A percentile compares a stretch with the other conserved stretches of the same genome.
These are phyloP conservation scores for Emydocephalus ijimae DNA, from an alignment of 2,113 vertebrate species.

Conservation along the genomic window DNA sequence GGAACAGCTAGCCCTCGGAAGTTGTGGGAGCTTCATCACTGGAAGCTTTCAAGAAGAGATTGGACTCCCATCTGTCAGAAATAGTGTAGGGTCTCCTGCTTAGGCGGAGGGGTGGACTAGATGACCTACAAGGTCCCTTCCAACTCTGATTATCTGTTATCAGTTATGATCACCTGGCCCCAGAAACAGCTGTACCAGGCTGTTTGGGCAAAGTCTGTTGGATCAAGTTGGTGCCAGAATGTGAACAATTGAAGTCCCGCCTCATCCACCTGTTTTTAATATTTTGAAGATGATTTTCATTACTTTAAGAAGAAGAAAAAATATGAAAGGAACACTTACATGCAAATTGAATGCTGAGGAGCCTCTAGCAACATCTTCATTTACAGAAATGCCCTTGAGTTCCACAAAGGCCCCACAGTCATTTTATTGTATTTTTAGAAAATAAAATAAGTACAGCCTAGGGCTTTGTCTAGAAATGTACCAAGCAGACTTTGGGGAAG, in stretches of 20 bases:
- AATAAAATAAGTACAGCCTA: background rate
- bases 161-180: background rate
- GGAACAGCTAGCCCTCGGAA: no score
- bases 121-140: no score
- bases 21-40: no score
- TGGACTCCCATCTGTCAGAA: no score
- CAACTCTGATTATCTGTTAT: no score
- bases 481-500: background rate
- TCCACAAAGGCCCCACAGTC: background rate
- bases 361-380: background rate
- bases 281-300: background rate
- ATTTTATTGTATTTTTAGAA: background rate
- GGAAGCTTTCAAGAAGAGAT: no score
- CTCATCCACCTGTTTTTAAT: background rate
- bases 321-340: background rate
- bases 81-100: no score
- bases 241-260: background rate
- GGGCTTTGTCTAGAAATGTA: background rate
- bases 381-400: background rate
- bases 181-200: background rate
- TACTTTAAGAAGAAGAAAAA: background rate
- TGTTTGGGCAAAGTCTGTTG: background rate
- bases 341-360: background rate
- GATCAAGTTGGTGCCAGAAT: background rate
- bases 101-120: no score